phyloP scores from a whole-genome alignment of 1,140 invertebrate genomes.

The Lepidurus apus region DNA sequence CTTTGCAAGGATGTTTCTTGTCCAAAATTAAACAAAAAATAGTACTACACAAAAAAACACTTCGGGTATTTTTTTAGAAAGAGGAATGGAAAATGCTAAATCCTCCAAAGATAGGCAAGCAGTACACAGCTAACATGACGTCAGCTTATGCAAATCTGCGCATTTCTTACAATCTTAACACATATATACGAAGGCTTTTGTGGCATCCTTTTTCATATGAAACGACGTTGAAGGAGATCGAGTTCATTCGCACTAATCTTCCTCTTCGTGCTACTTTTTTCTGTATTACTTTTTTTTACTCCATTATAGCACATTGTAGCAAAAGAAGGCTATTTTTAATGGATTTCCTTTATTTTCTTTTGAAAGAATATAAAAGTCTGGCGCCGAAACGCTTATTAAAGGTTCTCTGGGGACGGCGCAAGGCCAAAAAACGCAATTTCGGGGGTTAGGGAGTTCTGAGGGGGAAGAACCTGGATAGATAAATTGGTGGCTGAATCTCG shows the following conservation, averaged over 20 bases:
- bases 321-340: too few relatives aligned
- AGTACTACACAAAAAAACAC: background rate
- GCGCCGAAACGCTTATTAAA: background rate
- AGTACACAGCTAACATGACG: constrained; percentile 1
- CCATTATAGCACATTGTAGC: too few relatives aligned
- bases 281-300: too few relatives aligned
- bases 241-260: background rate
- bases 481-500: background rate
- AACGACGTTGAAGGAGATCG: background rate
- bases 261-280: too few relatives aligned
- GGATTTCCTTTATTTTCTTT: too few relatives aligned
- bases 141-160: constrained; percentile 15
- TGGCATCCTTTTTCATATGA: background rate
- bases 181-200: background rate
- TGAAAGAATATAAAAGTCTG: background rate
- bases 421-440: background rate
- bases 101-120: background rate
- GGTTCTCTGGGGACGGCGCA: background rate
- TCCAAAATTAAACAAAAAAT: background rate
- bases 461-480: constrained; percentile 4
- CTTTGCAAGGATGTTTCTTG: background rate
- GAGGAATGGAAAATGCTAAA: background rate
- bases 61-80: background rate
- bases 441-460: background rate
- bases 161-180: background rate